These are phyloP conservation scores for Sthenelais limicola DNA, from an alignment of 2,888 invertebrate genomes.

Conservation along the genomic window DNA sequence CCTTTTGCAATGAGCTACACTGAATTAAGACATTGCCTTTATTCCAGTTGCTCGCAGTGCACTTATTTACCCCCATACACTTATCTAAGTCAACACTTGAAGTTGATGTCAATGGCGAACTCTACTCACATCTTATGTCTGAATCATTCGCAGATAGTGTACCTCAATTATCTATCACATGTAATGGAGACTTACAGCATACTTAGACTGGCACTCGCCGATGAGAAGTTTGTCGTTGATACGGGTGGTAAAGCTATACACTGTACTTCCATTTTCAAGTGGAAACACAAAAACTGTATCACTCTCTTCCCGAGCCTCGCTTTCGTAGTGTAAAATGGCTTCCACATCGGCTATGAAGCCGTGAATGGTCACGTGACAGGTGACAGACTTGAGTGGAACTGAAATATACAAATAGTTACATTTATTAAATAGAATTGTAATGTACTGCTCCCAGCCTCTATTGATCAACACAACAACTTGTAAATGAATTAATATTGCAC, in stretches of 20 bases:
- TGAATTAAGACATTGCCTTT: too few species aligned
- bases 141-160: too few species aligned
- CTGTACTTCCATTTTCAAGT: slow-evolving; percentile 57
- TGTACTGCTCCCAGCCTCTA: too few species aligned
- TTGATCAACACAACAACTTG: too few species aligned
- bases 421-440: neutral
- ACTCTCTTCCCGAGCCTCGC: slow-evolving; percentile 52
- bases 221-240: slow-evolving; percentile 56
- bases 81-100: too few species aligned
- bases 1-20: too few species aligned
- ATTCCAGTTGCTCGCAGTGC: too few species aligned
- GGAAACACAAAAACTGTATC: slow-evolving; percentile 61
- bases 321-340: slow-evolving; percentile 54
- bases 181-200: slow-evolving; percentile 57
- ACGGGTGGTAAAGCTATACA: slow-evolving; percentile 60
- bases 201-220: slow-evolving; percentile 60
- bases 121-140: too few species aligned
- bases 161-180: too few species aligned
- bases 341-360: slow-evolving; percentile 53
- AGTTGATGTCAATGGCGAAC: too few species aligned
- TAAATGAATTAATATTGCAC: too few species aligned
- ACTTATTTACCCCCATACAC: too few species aligned
- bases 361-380: slow-evolving; percentile 49
- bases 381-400: slow-evolving; percentile 53
- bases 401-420: slow-evolving; percentile 27